Conservation (phyloP, 2,888 invertebrate species). For the Dendrolimus houi region DNA sequence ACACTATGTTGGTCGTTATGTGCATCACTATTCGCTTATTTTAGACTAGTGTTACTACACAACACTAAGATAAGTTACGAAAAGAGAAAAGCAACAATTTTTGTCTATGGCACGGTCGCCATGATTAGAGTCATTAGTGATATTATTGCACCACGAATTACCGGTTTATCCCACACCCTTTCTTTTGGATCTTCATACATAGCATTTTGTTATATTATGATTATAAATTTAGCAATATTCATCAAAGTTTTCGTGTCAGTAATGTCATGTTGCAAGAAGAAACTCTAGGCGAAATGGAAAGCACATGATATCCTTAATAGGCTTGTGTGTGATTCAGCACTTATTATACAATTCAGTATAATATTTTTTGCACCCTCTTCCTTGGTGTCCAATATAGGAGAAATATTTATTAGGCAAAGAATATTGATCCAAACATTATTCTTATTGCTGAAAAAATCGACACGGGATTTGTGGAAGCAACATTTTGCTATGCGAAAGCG, state of each 20-base stretch:
- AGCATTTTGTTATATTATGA: conserved; percentile 3
- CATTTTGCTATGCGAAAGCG: not conserved
- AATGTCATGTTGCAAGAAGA: conserved; percentile 15
- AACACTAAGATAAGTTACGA: conserved; percentile 11
- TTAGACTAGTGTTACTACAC: conserved; percentile 16
- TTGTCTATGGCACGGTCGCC: conserved; percentile 7
- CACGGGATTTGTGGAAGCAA: conserved; percentile 3
- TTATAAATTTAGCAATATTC: conserved; percentile 14
- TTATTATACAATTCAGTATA: not conserved
- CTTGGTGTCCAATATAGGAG: not conserved
- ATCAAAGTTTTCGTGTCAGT: conserved; percentile 13
- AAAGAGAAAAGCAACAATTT: conserved; percentile 12
- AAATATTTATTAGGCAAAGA: conserved; percentile 1
- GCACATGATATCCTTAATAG: conserved; percentile 17
- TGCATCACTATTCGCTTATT: conserved; percentile 15
- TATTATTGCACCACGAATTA: not conserved
- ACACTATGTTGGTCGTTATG: conserved; percentile 16
- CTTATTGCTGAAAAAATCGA: conserved; percentile 1
- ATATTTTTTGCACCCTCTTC: not conserved
- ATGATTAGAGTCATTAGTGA: conserved; percentile 1
- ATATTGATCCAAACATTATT: conserved; percentile 1
- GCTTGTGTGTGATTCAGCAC: conserved; percentile 17
- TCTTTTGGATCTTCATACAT: too few species aligned
- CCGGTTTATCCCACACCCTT: too few species aligned
- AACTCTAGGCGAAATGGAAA: conserved; percentile 11